Conservation (phyloP, 2,888 invertebrate genomes). For the Cheilosia vernalis region DNA sequence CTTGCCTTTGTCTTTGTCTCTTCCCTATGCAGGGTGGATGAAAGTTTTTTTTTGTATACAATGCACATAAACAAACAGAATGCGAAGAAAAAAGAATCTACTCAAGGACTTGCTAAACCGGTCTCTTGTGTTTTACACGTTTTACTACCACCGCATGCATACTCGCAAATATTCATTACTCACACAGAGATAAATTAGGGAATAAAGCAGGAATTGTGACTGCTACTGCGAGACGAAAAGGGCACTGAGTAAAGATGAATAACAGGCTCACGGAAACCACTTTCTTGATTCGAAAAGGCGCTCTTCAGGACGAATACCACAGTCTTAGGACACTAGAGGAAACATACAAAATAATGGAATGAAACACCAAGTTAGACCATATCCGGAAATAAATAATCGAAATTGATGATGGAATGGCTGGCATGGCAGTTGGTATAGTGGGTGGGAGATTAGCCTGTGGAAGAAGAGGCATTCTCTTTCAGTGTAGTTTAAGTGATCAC, state of each 20-base stretch:
- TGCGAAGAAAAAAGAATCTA: constrained; percentile 16
- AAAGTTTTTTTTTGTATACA: background rate
- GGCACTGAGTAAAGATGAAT: constrained; percentile 33
- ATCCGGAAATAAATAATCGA: constrained; percentile 64
- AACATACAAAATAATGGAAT: constrained; percentile 34
- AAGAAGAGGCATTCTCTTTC: constrained; percentile 1
- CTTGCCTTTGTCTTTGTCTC: background rate
- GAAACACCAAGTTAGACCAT: constrained; percentile 51
- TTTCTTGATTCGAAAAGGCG: constrained; percentile 38
- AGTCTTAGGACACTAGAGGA: constrained; percentile 12
- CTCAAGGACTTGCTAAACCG: constrained; percentile 54
- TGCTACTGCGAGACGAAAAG: background rate
- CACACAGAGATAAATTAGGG: constrained; percentile 32
- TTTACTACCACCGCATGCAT: constrained; percentile 28
- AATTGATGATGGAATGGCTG: constrained; percentile 48
- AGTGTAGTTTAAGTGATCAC: constrained; percentile 46
- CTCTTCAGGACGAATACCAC: constrained; percentile 3
- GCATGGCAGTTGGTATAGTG: background rate
- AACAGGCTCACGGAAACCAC: constrained; percentile 38
- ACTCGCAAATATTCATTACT: constrained; percentile 36
- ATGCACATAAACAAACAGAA: constrained; percentile 15
- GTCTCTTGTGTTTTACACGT: constrained; percentile 52
- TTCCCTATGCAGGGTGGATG: background rate
- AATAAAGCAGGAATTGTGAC: constrained; percentile 41
- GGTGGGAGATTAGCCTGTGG: constrained; percentile 2